Evolutionary conservation across 2,113 vertebrate species (phyloP).

Genomic region (Megaleporinus macrocephalus): DNA sequence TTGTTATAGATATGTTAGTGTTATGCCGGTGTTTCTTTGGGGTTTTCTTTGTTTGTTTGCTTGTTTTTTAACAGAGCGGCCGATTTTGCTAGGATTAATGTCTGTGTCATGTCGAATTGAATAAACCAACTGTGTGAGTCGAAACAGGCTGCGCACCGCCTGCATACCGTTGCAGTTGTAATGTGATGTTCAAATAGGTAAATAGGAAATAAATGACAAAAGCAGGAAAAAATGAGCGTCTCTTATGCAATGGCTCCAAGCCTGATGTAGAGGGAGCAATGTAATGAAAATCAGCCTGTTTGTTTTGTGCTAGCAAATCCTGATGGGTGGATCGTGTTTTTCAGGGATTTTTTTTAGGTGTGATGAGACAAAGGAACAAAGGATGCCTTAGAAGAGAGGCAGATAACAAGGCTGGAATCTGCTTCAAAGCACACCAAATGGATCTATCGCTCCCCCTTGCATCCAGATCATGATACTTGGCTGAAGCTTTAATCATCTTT

Average conservation of each 20-base stretch:
- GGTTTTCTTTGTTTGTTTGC: not conserved
- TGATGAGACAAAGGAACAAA: constrained; percentile 88
- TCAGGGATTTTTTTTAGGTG: constrained; percentile 77
- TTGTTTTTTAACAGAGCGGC: not conserved
- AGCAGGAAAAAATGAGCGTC: constrained; percentile 49
- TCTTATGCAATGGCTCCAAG: constrained; percentile 46
- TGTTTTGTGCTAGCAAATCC: constrained; percentile 63
- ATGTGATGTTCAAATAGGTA: constrained; percentile 54
- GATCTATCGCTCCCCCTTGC: constrained; percentile 92
- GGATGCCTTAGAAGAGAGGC: constrained; percentile 85
- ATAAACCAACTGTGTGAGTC: constrained; percentile 56
- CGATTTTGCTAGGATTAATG: constrained; percentile 53
- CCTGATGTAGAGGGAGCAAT: constrained; percentile 45
- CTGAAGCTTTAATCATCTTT: constrained; percentile 91
- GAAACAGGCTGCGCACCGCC: constrained; percentile 51
- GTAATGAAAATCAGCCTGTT: constrained; percentile 63
- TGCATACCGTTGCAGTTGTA: constrained; percentile 64
- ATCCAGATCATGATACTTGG: constrained; percentile 98
- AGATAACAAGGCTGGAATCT: constrained; percentile 92
- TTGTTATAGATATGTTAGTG: not conserved
- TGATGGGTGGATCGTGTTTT: constrained; percentile 77
- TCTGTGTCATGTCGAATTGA: constrained; percentile 54
- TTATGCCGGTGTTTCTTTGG: not conserved
- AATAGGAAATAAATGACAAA: constrained; percentile 55
- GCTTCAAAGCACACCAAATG: constrained; percentile 94